Evolutionary conservation across 2,113 vertebrate species (phyloP).

Genomic region (Lophochroa leadbeateri): DNA sequence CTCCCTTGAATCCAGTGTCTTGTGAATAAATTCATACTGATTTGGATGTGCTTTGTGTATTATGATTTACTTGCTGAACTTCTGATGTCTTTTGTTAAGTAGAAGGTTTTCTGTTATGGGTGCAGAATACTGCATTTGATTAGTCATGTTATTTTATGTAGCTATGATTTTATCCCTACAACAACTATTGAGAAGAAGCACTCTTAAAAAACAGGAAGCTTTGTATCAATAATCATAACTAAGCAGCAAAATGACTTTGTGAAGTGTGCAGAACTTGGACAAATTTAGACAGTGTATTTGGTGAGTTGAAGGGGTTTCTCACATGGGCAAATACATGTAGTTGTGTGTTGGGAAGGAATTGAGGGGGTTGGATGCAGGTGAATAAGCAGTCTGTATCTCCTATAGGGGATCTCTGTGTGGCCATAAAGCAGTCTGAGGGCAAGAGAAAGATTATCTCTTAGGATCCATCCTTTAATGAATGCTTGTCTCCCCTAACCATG

Average conservation of each 20-base stretch:
- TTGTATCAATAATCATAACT: neutral
- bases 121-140: neutral
- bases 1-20: neutral
- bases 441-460: neutral
- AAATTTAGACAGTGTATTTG: neutral
- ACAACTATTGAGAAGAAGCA: neutral
- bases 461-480: neutral
- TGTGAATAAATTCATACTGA: neutral
- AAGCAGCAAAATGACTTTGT: neutral
- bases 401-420: neutral
- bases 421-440: neutral
- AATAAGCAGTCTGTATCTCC: neutral
- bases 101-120: neutral
- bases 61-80: neutral
- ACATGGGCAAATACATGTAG: neutral
- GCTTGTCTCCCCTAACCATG: neutral
- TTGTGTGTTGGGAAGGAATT: neutral
- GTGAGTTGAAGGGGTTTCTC: neutral
- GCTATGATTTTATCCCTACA: neutral
- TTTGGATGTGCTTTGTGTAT: neutral
- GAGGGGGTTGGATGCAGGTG: rapidly evolving
- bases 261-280: neutral
- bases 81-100: neutral
- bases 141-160: neutral
- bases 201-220: neutral